Base-by-base conservation (phyloP, 2,113 vertebrate genomes). In the Himantopus leucocephalus region DNA sequence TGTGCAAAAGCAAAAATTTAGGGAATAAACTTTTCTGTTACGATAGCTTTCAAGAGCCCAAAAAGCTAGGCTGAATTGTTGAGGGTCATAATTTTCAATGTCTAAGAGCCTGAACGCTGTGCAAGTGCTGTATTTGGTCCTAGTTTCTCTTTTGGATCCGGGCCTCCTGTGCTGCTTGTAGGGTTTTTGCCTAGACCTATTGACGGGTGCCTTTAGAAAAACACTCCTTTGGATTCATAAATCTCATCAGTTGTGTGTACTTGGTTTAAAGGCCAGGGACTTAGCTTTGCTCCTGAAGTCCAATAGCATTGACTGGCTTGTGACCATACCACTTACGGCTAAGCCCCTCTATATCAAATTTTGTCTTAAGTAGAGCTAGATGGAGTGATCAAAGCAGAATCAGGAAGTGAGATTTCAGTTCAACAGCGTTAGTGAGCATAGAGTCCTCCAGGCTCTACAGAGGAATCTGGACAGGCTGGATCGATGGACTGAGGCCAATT, bases 401-500 rank as follows among this genome's bases (percentile, higher is more conserved):
- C 32, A 32, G 60, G 19, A 75, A 64, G 48, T 80, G 50, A 52
- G 43, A 75, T 64, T 93, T 45, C 29, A 52, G 56, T 70, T 90
- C 56, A 85, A 5, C 27, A 12, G 6, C 68, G 24, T 58, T 30
- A 52, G 23, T 85, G 48, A 75, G 27, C 17, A 10, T 5, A 41
- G 53, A 45, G 15, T 55, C 39, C 56, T 66, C 37, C 37, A 79
- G 60, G 37, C 19, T 55, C n/a, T 62, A 24, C 29, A 14, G 27
- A 50, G 45, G 27, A 47, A 37, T 26, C n/a, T 62, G 58, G n/a
- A 48, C 34, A 59, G 32, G 41, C 55, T 47, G 24, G 18, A 45
- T 60, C 0, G 3, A 76, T 47, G 43, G 56, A 21, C 34, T 2
- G 1, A 62, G 19, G n/a, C n/a, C 73, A 60, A 5, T 16, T 29